Evolutionary conservation across 1,140 invertebrate species (phyloP).

Genomic region (Pachypeltis micranthus): DNA sequence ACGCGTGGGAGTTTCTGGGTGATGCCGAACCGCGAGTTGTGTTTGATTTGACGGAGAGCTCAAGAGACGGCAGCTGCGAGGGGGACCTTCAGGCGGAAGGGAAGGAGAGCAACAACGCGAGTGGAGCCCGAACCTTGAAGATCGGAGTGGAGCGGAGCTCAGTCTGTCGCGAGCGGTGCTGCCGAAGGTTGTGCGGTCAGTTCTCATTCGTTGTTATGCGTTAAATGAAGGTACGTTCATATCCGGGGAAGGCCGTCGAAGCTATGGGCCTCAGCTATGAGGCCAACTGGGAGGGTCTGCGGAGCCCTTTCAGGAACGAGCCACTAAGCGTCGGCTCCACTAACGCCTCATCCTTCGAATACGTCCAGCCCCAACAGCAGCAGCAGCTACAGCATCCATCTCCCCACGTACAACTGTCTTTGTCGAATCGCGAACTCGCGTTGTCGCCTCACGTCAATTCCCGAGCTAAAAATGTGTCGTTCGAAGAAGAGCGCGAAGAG

Average conservation of each 20-base stretch:
- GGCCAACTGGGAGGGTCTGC: slow-evolving; percentile 59
- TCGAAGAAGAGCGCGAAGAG: slow-evolving; percentile 32
- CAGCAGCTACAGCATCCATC: not conserved
- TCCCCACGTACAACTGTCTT: not conserved
- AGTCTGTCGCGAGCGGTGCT: not conserved
- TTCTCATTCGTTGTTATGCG: not conserved
- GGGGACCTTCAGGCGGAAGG: too few species aligned
- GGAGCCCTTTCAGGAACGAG: slow-evolving; percentile 22
- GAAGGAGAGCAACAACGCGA: too few species aligned
- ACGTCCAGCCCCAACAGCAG: too few species aligned
- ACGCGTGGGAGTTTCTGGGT: too few species aligned
- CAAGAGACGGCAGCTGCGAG: too few species aligned
- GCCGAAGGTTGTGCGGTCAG: not conserved
- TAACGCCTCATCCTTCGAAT: slow-evolving; percentile 20
- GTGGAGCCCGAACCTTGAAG: too few species aligned
- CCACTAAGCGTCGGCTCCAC: slow-evolving; percentile 30
- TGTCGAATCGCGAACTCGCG: not conserved
- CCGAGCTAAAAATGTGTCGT: not conserved
- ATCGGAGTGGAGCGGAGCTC: not conserved
- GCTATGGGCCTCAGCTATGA: slow-evolving; percentile 65
- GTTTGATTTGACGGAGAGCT: too few species aligned
- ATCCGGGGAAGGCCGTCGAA: slow-evolving; percentile 58
- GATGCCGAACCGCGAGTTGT: too few species aligned
- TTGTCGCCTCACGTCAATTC: not conserved
- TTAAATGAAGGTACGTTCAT: slow-evolving; percentile 65